These are phyloP conservation scores for Diploscapter pachys DNA, from an alignment of 1,140 invertebrate species.

Conservation along the genomic window DNA sequence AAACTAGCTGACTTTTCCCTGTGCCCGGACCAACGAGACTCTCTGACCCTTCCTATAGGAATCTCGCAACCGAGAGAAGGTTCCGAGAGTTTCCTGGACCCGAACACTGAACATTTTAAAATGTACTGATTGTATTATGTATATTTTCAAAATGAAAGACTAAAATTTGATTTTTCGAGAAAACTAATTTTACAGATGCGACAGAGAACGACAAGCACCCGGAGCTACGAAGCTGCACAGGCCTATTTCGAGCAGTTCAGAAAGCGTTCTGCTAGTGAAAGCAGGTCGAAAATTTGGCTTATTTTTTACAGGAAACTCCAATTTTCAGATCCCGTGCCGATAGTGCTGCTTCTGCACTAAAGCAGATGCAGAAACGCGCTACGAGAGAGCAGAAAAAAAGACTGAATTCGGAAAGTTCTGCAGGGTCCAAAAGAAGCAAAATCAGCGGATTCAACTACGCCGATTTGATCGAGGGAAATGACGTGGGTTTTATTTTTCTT, in stretches of 20 bases:
- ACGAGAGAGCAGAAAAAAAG: constrained; percentile 15
- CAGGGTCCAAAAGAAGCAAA: constrained; percentile 10
- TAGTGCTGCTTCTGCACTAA: constrained; percentile 23
- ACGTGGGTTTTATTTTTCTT: too few species aligned
- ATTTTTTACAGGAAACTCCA: constrained; percentile 10
- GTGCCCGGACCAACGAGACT: too few species aligned
- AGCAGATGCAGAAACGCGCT: constrained; percentile 11
- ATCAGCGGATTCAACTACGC: too few species aligned
- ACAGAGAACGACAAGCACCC: constrained; percentile 2
- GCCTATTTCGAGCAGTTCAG: too few species aligned
- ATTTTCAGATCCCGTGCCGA: constrained; percentile 19
- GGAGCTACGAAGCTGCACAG: too few species aligned
- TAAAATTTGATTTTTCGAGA: too few species aligned
- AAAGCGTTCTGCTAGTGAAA: too few species aligned
- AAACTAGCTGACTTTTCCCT: too few species aligned
- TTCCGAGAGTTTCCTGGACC: not conserved
- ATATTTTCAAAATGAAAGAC: too few species aligned
- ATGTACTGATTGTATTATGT: too few species aligned
- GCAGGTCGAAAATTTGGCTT: not conserved
- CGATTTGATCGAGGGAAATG: too few species aligned
- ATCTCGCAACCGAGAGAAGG: not conserved
- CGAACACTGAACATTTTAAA: not conserved
- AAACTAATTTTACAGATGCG: constrained; percentile 9
- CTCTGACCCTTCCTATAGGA: too few species aligned
- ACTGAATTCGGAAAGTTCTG: constrained; percentile 29